Conservation (phyloP, 2,113 vertebrate species). For the Saguinus imperator region DNA sequence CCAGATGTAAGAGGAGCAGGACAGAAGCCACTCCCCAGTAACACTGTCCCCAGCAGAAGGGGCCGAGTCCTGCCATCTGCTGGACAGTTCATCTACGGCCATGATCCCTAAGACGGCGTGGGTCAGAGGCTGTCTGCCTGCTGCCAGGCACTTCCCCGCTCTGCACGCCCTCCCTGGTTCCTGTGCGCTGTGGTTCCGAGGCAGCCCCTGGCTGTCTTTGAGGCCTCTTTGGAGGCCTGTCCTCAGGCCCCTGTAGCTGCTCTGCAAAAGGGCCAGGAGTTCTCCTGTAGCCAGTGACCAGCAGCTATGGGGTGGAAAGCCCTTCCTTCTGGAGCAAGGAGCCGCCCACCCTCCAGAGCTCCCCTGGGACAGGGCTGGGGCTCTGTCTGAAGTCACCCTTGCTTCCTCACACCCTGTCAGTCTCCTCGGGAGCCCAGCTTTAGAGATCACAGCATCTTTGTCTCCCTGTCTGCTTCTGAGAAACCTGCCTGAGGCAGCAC, state of each 20-base stretch:
- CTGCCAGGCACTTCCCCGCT: too few species aligned
- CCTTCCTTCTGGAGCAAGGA: not conserved
- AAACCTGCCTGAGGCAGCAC: too few species aligned
- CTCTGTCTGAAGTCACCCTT: not conserved
- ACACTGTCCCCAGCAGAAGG: too few species aligned
- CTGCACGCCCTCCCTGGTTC: not conserved
- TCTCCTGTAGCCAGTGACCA: not conserved
- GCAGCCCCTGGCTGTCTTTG: not conserved
- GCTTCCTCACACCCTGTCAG: too few species aligned
- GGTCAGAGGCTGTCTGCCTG: not conserved
- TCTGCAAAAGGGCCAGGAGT: not conserved
- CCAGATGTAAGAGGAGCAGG: too few species aligned
- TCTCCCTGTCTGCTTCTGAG: not conserved
- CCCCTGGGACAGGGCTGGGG: not conserved
- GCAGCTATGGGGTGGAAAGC: not conserved
- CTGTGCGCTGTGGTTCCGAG: not conserved
- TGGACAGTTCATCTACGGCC: rapidly evolving
- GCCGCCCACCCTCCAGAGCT: not conserved
- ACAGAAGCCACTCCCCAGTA: not conserved
- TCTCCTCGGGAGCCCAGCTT: not conserved
- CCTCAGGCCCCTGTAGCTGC: not conserved
- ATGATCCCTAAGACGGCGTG: rapidly evolving
- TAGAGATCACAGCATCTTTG: not conserved
- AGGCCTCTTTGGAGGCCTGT: not conserved
- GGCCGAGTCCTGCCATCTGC: rapidly evolving